These are phyloP conservation scores for Perognathus longimembris DNA, from an alignment of 2,113 vertebrate genomes.

Conservation along the genomic window DNA sequence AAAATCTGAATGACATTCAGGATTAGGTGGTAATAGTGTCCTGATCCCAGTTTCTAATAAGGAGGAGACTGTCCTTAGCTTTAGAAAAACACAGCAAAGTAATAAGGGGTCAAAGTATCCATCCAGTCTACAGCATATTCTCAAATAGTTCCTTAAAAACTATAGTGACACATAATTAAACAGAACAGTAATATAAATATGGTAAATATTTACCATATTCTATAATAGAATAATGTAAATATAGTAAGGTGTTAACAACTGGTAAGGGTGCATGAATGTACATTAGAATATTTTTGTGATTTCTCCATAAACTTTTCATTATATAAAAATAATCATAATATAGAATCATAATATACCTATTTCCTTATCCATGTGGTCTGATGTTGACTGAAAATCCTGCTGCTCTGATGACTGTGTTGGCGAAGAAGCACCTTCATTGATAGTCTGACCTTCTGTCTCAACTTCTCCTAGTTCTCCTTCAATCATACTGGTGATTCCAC, in stretches of 20 bases:
- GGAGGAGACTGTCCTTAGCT: not conserved
- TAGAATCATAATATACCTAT: conserved; percentile 86
- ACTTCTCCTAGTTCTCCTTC: conserved; percentile 92
- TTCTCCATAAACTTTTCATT: conserved; percentile 26
- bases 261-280: not conserved
- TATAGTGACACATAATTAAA: not conserved
- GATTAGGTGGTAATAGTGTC: not conserved
- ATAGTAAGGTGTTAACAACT: not conserved
- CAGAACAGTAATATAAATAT: not conserved
- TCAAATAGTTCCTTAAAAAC: conserved; percentile 45
- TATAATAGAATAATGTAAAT: not conserved
- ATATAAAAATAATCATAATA: conserved; percentile 34
- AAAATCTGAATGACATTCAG: not conserved
- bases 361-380: conserved; percentile 88
- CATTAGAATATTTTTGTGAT: not conserved
- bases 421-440: conserved; percentile 83
- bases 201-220: too few relatives aligned
- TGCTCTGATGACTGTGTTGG: conserved; percentile 81
- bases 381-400: conserved; percentile 83
- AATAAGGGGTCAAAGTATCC: not conserved
- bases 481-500: conserved; percentile 98
- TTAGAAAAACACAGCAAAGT: conserved; percentile 25
- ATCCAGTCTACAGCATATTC: conserved; percentile 25
- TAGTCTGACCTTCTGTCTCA: conserved; percentile 84
- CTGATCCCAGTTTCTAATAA: not conserved